Evolutionary conservation across 2,888 invertebrate genomes (phyloP).

Genomic region (Noctua pronuba): DNA sequence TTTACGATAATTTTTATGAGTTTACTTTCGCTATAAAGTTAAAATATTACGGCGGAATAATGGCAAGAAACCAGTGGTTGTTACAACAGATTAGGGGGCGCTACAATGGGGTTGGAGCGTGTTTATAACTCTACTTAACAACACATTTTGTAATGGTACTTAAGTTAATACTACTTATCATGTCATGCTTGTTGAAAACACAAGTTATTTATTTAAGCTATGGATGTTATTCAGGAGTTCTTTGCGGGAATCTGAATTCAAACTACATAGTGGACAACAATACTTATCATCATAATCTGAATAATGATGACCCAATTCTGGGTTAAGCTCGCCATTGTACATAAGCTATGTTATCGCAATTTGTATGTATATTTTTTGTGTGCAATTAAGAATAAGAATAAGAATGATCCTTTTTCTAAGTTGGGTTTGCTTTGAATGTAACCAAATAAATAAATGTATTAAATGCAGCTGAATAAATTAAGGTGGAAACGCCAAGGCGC

Average conservation of each 20-base stretch:
- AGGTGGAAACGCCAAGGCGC: no score
- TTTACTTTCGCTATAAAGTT: constrained; percentile 57
- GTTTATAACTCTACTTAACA: constrained; percentile 39
- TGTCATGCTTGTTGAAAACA: background rate
- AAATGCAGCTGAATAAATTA: no score
- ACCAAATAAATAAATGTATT: no score
- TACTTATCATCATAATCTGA: background rate
- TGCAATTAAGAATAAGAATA: no score
- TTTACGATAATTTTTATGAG: constrained; percentile 45
- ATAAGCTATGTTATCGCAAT: no score
- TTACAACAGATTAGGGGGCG: constrained; percentile 29
- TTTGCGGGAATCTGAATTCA: background rate
- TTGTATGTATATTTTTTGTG: no score
- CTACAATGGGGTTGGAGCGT: background rate
- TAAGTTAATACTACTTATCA: background rate
- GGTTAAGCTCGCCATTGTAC: no score
- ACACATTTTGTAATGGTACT: constrained; percentile 18
- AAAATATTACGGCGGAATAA: constrained; percentile 46
- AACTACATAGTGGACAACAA: background rate
- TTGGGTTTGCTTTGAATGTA: no score
- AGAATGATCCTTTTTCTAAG: no score
- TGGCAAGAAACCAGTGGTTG: constrained; percentile 39
- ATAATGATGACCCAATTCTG: no score
- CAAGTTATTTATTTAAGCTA: background rate
- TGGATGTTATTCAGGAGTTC: background rate